These are phyloP conservation scores for Ischnura elegans DNA, from an alignment of 2,888 invertebrate species.

Conservation along the genomic window DNA sequence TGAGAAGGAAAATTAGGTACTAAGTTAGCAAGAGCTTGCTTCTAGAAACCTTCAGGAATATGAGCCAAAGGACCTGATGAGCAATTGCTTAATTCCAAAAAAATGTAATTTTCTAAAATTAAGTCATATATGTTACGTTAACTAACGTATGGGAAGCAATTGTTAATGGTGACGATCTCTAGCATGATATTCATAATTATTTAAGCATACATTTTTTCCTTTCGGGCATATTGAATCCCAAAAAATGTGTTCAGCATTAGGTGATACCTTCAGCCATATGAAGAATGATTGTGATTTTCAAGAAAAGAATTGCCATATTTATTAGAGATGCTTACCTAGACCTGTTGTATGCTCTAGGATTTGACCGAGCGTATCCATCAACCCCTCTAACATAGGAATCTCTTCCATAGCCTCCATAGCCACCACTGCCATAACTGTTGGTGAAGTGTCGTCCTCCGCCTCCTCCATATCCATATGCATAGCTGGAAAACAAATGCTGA, in stretches of 20 bases:
- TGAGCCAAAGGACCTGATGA: constrained; percentile 27
- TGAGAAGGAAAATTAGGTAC: constrained; percentile 61
- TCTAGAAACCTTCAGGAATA: constrained; percentile 34
- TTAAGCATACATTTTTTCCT: background rate
- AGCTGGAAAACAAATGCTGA: constrained; percentile 68
- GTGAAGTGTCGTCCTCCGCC: constrained; percentile 76
- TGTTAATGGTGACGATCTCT: background rate
- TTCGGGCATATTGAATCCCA: background rate
- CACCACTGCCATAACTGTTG: constrained; percentile 75
- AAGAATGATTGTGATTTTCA: background rate
- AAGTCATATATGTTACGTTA: background rate
- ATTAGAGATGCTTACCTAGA: constrained; percentile 76
- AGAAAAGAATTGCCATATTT: constrained; percentile 68
- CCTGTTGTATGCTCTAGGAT: constrained; percentile 79
- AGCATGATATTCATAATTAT: background rate
- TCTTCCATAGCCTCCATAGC: constrained; percentile 76
- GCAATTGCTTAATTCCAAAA: background rate
- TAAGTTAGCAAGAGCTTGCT: constrained; percentile 24
- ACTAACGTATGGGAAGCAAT: background rate
- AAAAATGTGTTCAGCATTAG: background rate
- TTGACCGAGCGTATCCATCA: constrained; percentile 76
- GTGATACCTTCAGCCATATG: background rate
- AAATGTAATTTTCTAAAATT: background rate
- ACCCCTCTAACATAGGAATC: constrained; percentile 69
- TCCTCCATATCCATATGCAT: constrained; percentile 73